A percentile compares a stretch with the other conserved stretches of the same genome.
These are phyloP conservation scores for Silurus asotus DNA, from an alignment of 2,113 vertebrate species.

Conservation along the genomic window DNA sequence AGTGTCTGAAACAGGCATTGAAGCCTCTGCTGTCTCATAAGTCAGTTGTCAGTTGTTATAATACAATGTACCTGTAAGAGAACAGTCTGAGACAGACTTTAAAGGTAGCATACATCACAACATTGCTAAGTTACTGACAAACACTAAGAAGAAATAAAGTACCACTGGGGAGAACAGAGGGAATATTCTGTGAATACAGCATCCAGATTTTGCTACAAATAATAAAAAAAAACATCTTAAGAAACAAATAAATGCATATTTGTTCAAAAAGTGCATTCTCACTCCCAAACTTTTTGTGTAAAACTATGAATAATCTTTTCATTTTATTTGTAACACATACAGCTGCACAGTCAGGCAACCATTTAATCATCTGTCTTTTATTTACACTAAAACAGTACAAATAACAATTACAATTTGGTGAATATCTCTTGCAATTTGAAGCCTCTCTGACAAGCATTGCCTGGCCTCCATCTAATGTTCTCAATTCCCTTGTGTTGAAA, in stretches of 20 bases:
- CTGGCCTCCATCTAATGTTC: slow-evolving; percentile 23
- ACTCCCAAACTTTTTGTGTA: not conserved
- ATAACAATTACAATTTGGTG: not conserved
- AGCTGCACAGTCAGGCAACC: too few relatives aligned
- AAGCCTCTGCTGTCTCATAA: not conserved
- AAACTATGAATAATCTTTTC: too few relatives aligned
- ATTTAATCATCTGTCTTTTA: too few relatives aligned
- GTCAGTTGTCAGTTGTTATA: slow-evolving; percentile 2
- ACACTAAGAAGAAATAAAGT: not conserved
- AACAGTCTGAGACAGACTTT: not conserved
- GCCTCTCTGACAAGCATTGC: not conserved
- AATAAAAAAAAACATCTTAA: not conserved
- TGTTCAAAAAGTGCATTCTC: not conserved
- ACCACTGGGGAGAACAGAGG: not conserved
- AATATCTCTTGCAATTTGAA: not conserved
- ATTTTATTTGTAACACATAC: too few relatives aligned
- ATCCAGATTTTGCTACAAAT: not conserved
- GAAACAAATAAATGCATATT: not conserved
- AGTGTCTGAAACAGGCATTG: not conserved
- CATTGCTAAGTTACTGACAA: not conserved
- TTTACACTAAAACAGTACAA: too few relatives aligned
- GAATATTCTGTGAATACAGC: not conserved
- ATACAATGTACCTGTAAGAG: not conserved
- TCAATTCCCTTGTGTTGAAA: slow-evolving; percentile 29
- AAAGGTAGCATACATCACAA: not conserved